Percentiles rank a stretch among this genome's conserved stretches.
Conservation (phyloP, 2,797 vertebrate genomes). For the Danio aesculapii region DNA sequence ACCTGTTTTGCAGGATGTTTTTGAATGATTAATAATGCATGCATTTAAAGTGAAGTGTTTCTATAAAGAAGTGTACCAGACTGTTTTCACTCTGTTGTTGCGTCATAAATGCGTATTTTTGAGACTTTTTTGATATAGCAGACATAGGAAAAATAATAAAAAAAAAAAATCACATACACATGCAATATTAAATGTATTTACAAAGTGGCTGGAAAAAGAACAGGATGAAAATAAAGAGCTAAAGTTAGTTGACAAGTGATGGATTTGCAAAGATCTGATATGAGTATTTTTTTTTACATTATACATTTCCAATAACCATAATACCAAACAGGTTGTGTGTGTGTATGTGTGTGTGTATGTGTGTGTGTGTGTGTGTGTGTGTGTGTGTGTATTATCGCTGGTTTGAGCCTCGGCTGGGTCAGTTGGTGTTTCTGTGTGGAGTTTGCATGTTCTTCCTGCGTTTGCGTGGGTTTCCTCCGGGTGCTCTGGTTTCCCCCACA, state of each 20-base stretch:
- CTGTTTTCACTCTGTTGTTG: background rate
- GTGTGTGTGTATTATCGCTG: too few relatives aligned
- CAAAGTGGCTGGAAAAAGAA: background rate
- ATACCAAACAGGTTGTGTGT: too few relatives aligned
- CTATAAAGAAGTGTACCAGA: background rate
- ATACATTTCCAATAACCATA: too few relatives aligned
- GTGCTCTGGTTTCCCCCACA: too few relatives aligned
- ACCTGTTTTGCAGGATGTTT: background rate
- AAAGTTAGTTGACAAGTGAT: background rate
- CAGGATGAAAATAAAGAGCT: background rate
- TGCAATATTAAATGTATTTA: background rate
- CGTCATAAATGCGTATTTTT: background rate
- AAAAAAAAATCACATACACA: background rate
- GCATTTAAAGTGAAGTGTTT: background rate
- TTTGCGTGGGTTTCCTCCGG: too few relatives aligned
- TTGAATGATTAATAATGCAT: conserved; percentile 9
- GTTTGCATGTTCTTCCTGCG: too few relatives aligned
- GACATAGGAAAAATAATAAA: background rate
- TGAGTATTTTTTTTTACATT: background rate
- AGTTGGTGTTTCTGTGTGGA: too few relatives aligned
- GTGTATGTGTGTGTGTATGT: too few relatives aligned
- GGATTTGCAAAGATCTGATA: background rate
- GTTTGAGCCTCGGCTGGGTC: too few relatives aligned
- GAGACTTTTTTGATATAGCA: background rate
- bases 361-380: too few relatives aligned